Evolutionary conservation across 2,113 vertebrate genomes (phyloP).

Genomic region (Boleophthalmus pectinirostris): DNA sequence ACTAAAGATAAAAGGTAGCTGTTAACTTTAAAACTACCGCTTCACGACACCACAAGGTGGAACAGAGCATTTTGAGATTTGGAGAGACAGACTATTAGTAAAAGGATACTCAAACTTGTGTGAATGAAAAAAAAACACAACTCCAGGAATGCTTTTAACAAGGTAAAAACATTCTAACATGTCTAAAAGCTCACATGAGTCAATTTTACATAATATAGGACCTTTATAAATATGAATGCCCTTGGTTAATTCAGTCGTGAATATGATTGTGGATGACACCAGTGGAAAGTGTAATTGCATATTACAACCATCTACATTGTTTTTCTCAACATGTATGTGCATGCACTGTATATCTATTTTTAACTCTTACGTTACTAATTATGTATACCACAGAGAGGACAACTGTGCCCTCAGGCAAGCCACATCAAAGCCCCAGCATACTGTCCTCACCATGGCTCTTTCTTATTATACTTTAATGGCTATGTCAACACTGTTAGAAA

Average conservation of each 20-base stretch:
- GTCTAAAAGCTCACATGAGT: too few species aligned
- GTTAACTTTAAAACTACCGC: too few species aligned
- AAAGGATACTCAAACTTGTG: too few species aligned
- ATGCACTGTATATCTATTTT: constrained; percentile 2
- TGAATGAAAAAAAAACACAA: too few species aligned
- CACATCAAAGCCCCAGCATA: background rate
- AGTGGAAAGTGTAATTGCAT: background rate
- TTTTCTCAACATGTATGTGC: constrained; percentile 1
- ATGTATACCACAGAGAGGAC: constrained; percentile 3
- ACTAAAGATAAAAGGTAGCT: too few species aligned
- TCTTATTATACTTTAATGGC: background rate
- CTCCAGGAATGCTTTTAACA: too few species aligned
- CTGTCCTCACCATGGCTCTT: background rate
- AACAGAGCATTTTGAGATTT: too few species aligned
- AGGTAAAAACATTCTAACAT: too few species aligned
- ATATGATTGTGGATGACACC: background rate
- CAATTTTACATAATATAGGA: too few species aligned
- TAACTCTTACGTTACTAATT: background rate
- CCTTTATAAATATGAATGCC: background rate
- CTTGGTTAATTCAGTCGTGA: background rate
- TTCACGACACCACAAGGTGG: too few species aligned
- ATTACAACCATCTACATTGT: background rate
- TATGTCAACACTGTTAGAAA: background rate
- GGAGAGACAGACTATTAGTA: too few species aligned
- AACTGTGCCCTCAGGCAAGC: background rate